A percentile compares a stretch with the other conserved stretches of the same genome.
Evolutionary conservation across 2,888 invertebrate species (phyloP).

Genomic region (Steromphala cineraria): DNA sequence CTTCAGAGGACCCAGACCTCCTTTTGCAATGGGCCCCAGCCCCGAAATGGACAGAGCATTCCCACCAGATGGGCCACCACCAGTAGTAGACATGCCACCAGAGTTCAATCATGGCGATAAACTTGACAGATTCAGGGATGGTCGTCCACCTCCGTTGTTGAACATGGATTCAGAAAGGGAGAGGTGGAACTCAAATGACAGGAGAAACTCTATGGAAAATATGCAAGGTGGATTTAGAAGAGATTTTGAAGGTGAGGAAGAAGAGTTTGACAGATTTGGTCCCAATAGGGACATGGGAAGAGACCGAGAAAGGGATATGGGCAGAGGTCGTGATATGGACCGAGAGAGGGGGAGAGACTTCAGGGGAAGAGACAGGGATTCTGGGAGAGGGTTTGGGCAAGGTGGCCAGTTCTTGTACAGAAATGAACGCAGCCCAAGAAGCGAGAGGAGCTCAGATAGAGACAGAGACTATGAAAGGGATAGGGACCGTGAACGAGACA

Average conservation of each 20-base stretch:
- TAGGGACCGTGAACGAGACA: conserved; percentile 28
- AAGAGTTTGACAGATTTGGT: conserved; percentile 31
- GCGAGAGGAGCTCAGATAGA: conserved; percentile 26
- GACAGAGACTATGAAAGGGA: background rate
- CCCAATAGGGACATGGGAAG: conserved; percentile 23
- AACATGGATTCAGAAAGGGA: conserved; percentile 25
- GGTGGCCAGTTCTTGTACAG: conserved; percentile 25
- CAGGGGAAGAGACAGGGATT: conserved; percentile 25
- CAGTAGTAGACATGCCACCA: conserved; percentile 21
- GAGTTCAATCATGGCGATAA: conserved; percentile 26
- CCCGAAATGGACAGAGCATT: conserved; percentile 14
- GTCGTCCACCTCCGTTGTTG: conserved; percentile 40
- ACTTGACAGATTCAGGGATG: conserved; percentile 32
- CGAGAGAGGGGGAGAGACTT: background rate
- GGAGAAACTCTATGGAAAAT: conserved; percentile 22
- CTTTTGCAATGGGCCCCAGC: background rate
- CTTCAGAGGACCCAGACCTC: conserved; percentile 17
- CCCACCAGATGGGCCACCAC: conserved; percentile 23
- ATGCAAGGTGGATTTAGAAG: conserved; percentile 31
- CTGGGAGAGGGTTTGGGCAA: conserved; percentile 25
- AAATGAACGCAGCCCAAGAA: conserved; percentile 32
- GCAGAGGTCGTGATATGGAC: conserved; percentile 32
- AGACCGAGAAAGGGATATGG: conserved; percentile 29
- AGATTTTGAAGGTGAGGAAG: conserved; percentile 42
- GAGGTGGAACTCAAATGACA: conserved; percentile 31